phyloP scores from a whole-genome alignment of 2,113 vertebrate genomes.

The Hydrolagus affinis region DNA sequence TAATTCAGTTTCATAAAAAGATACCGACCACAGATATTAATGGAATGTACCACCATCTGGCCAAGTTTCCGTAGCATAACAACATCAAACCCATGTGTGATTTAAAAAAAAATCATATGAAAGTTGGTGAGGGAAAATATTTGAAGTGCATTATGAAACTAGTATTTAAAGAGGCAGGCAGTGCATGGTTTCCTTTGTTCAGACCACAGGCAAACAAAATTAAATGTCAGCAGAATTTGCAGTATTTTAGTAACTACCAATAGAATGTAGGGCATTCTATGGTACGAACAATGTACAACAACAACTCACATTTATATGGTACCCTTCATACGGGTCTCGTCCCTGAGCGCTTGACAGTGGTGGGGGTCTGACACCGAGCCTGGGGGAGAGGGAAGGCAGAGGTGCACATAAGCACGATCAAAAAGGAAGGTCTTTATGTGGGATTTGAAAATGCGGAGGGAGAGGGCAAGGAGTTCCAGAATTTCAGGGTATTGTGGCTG shows the following conservation, averaged over 20 bases:
- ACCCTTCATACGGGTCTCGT: no score
- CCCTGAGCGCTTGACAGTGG: no score
- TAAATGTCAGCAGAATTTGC: background rate
- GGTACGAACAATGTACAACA: no score
- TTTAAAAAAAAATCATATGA: background rate
- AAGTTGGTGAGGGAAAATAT: background rate
- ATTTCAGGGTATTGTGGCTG: no score
- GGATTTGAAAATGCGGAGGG: no score
- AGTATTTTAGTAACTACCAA: background rate
- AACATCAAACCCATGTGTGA: slow-evolving; percentile 24
- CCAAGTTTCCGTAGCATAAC: slow-evolving; percentile 32
- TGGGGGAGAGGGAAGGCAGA: no score
- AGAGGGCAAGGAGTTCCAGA: no score
- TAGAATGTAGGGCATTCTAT: no score
- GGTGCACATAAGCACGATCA: no score
- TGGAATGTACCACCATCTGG: slow-evolving; percentile 38
- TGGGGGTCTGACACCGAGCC: no score
- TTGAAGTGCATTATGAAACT: background rate
- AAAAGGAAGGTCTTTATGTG: no score
- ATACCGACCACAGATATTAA: slow-evolving; percentile 35
- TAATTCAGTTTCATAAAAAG: slow-evolving; percentile 5
- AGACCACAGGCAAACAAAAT: background rate
- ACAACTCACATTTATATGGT: no score
- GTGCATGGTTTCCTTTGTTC: background rate
- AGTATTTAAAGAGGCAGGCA: background rate